Conservation (phyloP, 2,113 vertebrate species). For the Nycticorax nycticorax region DNA sequence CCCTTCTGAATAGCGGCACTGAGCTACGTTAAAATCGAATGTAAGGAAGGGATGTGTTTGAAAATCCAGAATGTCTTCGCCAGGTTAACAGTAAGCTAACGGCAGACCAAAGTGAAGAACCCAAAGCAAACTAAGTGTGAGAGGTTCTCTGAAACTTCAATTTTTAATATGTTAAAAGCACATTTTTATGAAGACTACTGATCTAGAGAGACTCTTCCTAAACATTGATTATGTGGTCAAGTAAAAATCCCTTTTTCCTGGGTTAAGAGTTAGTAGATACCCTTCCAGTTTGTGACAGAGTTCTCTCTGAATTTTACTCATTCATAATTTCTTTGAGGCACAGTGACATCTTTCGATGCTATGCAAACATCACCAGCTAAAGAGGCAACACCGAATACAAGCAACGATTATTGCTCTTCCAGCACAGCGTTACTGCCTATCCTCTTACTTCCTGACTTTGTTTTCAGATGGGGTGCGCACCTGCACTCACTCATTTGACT, state of each 20-base stretch:
- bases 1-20: rapidly evolving
- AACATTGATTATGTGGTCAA: background rate
- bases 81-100: background rate
- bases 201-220: background rate
- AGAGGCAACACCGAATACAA: background rate
- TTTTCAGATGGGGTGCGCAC: background rate
- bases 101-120: background rate
- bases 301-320: background rate
- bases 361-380: background rate
- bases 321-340: background rate
- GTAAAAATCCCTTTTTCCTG: background rate
- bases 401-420: background rate
- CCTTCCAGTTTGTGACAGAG: background rate
- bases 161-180: background rate
- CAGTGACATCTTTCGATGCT: background rate
- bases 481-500: background rate
- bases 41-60: background rate
- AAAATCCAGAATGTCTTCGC: background rate
- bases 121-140: background rate
- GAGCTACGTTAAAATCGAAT: background rate
- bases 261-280: background rate
- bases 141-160: background rate
- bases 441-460: background rate
- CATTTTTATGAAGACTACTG: background rate
- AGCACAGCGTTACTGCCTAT: background rate